Evolutionary conservation across 1,140 invertebrate species (phyloP).

Genomic region (Epicauta chinensis): DNA sequence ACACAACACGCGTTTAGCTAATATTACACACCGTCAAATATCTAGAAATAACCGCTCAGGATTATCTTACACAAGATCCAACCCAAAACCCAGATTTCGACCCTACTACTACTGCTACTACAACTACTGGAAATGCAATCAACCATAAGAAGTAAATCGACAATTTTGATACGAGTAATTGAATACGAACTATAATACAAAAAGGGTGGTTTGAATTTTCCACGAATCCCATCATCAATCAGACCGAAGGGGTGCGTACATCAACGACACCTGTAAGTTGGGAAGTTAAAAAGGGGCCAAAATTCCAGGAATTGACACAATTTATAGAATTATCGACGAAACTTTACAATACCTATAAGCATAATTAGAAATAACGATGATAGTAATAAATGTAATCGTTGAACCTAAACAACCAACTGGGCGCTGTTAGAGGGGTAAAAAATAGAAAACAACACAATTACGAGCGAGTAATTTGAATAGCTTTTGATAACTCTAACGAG

Average conservation of each 20-base stretch:
- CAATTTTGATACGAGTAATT: too few relatives aligned
- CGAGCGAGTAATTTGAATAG: conserved; percentile 5
- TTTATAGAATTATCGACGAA: conserved; percentile 1
- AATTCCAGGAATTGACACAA: neutral
- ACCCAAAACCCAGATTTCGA: neutral
- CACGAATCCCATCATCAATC: conserved; percentile 13
- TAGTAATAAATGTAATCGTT: too few relatives aligned
- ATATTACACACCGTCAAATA: conserved; percentile 2
- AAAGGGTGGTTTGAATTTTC: conserved; percentile 5
- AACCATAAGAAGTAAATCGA: neutral
- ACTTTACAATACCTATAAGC: too few relatives aligned
- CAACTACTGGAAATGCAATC: neutral
- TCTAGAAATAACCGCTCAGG: conserved; percentile 11
- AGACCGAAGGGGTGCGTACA: too few relatives aligned
- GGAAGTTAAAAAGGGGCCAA: too few relatives aligned
- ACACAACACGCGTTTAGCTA: conserved; percentile 5
- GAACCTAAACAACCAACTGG: too few relatives aligned
- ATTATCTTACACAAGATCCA: conserved; percentile 11
- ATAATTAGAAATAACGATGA: too few relatives aligned
- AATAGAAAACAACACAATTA: too few relatives aligned
- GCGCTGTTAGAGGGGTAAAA: too few relatives aligned
- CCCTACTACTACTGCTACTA: neutral
- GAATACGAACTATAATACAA: neutral
- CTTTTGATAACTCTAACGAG: conserved; percentile 13
- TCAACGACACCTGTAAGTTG: too few relatives aligned